Base-by-base conservation (phyloP, 2,113 vertebrate genomes). In the Crotalus viridis region DNA sequence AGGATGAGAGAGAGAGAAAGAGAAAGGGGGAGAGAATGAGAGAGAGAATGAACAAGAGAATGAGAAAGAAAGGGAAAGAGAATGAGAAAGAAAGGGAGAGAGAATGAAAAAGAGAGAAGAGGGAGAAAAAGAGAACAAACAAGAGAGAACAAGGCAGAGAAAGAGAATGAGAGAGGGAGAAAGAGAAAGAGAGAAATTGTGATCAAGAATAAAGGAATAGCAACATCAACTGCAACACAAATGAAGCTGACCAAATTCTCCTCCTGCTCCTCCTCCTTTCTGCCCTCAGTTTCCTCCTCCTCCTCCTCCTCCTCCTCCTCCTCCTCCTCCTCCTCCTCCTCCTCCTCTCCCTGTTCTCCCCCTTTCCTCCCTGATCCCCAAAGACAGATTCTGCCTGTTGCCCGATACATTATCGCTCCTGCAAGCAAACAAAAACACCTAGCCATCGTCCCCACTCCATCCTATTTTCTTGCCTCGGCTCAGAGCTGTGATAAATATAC, bases 171-270 rank as follows among this genome's bases (percentile, higher is more conserved):
- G 21, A 7, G 1, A 57, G 5, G 21, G 54, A 21, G 39, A 39
- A 33, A 43, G 59, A 74, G 26, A 90, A 17, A n/a, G 13, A 21
- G 48, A 94, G 43, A 95, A 91, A 74, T 95, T 96, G 24, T 92
- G 95, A 43, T 43, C 24, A 33, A 85, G 55, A 24, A 55, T 55
- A 24, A 43, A 64, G 21, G 56, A 94, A 95, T 95, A 96, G 94
- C 96, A 95, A 94, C 95, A 96, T 97, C 96, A 95, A 95, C 93
- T 85, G 43, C 94, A 95, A 94, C 85, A 96, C 95, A 97, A 96
- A 97, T 95, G 94, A 96, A 94, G 61, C 95, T 94, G 94, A 96
- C 95, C 93, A 51, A 51, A 51, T 9, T 51, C 26, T 7, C 15
- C 46, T 9, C 4, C 19, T 33, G 1, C 93, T 89, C 39, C 56